Percentiles rank a stretch among this genome's conserved stretches.
Conservation (phyloP, 2,888 invertebrate genomes). For the Ctenicera cuprea region DNA sequence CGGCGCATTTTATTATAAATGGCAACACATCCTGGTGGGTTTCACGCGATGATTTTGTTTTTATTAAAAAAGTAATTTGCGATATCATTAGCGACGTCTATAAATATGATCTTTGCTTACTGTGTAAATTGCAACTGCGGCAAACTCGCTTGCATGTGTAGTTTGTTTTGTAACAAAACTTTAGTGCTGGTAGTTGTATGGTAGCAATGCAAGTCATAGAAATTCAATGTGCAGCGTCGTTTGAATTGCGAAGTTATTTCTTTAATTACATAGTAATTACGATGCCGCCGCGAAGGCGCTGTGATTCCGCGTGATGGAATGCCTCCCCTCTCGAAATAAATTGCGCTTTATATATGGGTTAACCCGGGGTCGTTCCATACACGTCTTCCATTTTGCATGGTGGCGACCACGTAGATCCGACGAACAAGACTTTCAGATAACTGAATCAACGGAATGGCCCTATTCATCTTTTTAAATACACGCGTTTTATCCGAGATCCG, state of each 20-base stretch:
- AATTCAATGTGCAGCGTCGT: slow-evolving; percentile 30
- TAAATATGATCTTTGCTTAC: neutral
- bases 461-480: slow-evolving; percentile 79
- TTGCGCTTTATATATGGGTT: slow-evolving; percentile 36
- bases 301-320: slow-evolving; percentile 46
- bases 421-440: slow-evolving; percentile 74
- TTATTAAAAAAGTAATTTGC: neutral
- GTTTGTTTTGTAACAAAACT: slow-evolving; percentile 3
- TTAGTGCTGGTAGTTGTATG: neutral
- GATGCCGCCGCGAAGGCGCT: slow-evolving; percentile 34
- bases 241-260: slow-evolving; percentile 43
- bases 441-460: slow-evolving; percentile 80
- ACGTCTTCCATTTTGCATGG: slow-evolving; percentile 50
- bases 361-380: slow-evolving; percentile 29
- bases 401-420: slow-evolving; percentile 72
- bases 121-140: neutral
- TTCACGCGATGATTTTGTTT: too few relatives aligned
- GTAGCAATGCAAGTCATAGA: slow-evolving; percentile 28
- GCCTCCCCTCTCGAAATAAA: slow-evolving; percentile 36
- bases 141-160: neutral
- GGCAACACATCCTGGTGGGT: too few relatives aligned
- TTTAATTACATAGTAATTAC: slow-evolving; percentile 47
- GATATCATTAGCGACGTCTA: neutral
- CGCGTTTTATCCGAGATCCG: slow-evolving; percentile 54
- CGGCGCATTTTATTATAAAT: too few relatives aligned